Evolutionary conservation across 2,113 vertebrate genomes (phyloP).

Genomic region (Lethenteron camtschaticum): DNA sequence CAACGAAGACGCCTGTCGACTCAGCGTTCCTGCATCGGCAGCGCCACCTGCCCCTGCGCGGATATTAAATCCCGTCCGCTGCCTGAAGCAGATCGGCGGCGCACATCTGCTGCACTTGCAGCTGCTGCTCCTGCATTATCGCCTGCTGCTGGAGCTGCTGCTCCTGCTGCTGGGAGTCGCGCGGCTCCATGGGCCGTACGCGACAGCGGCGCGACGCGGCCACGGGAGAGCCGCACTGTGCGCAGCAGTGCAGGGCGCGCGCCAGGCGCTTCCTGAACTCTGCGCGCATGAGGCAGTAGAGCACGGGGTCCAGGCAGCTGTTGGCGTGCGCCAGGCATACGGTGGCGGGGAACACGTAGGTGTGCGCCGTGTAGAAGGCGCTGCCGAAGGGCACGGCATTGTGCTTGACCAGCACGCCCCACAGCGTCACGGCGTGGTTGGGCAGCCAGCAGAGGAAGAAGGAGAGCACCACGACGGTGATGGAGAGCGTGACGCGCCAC

Average conservation of each 20-base stretch:
- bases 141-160: no score
- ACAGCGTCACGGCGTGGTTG: slow-evolving; percentile 37
- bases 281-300: slow-evolving; percentile 36
- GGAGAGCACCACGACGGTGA: slow-evolving; percentile 33
- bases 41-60: no score
- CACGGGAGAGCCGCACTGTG: slow-evolving; percentile 16
- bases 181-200: no score
- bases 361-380: slow-evolving; percentile 37
- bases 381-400: slow-evolving; percentile 35
- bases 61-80: no score
- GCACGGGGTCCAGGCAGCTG: slow-evolving; percentile 40
- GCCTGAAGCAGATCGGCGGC: no score
- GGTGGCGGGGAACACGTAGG: slow-evolving; percentile 33
- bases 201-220: no score
- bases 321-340: slow-evolving; percentile 38
- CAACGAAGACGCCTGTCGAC: no score
- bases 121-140: no score
- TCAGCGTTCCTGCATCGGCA: no score
- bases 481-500: slow-evolving; percentile 23
- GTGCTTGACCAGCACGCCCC: slow-evolving; percentile 39
- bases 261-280: slow-evolving; percentile 29
- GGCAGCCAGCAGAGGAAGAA: slow-evolving; percentile 48
- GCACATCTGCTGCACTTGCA: no score
- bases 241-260: slow-evolving; percentile 21
- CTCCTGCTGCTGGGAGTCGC: no score